Conservation (phyloP, 2,888 invertebrate genomes). For the Macrophya alboannulata region DNA sequence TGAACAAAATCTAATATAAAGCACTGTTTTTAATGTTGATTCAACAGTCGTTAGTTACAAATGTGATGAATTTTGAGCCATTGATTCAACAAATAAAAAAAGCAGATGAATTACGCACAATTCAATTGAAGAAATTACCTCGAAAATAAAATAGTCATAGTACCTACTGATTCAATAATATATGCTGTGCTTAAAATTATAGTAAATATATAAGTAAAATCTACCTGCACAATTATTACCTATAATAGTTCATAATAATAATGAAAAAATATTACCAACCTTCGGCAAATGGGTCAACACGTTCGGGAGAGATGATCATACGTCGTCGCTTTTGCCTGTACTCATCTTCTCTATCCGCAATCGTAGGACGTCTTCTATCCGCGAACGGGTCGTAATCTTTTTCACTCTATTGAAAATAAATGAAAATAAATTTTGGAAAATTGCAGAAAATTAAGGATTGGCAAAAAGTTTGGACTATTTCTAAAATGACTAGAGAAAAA, state of each 20-base stretch:
- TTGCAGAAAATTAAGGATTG: neutral
- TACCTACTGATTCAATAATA: neutral
- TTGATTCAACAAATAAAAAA: constrained; percentile 2
- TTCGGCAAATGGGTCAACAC: constrained; percentile 98
- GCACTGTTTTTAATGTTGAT: neutral
- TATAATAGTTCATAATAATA: constrained; percentile 47
- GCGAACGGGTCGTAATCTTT: constrained; percentile 98
- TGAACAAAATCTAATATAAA: neutral
- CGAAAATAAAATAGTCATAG: constrained; percentile 32
- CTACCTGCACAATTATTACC: constrained; percentile 28
- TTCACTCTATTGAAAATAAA: constrained; percentile 84
- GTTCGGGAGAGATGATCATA: constrained; percentile 97
- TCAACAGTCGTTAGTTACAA: neutral
- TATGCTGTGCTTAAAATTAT: constrained; percentile 20
- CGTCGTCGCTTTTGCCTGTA: constrained; percentile 94
- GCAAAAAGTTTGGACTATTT: neutral
- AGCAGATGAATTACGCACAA: constrained; percentile 25
- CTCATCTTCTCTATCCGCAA: constrained; percentile 98
- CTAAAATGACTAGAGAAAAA: neutral
- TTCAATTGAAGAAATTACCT: neutral
- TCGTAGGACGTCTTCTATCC: constrained; percentile 93
- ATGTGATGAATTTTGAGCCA: neutral
- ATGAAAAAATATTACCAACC: constrained; percentile 84
- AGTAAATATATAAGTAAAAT: neutral
- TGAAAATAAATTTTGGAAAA: neutral